phyloP scores from a whole-genome alignment of 2,888 invertebrate species.

The Hemistola chrysoprasaria region DNA sequence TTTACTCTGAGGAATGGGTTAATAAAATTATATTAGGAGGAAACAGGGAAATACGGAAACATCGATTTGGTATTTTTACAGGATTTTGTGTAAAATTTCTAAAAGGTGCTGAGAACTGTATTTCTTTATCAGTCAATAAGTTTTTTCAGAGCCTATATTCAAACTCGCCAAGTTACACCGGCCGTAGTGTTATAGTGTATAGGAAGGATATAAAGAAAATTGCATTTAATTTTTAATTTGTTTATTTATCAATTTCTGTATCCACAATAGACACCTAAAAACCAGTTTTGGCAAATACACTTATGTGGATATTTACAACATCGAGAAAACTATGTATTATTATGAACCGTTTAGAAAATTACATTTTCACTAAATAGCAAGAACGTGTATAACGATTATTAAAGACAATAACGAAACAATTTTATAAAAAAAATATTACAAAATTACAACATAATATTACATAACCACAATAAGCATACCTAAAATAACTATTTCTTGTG shows the following conservation, averaged over 20 bases:
- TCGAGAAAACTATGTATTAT: constrained; percentile 32
- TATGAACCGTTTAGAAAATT: constrained; percentile 40
- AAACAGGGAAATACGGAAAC: no score
- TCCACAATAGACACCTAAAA: constrained; percentile 74
- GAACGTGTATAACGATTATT: constrained; percentile 22
- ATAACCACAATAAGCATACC: constrained; percentile 40
- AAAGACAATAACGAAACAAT: constrained; percentile 4
- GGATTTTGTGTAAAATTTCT: no score
- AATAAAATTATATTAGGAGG: no score
- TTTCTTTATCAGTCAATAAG: no score
- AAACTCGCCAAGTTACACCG: no score
- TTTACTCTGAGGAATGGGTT: no score
- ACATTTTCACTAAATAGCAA: constrained; percentile 37
- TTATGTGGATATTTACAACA: constrained; percentile 58
- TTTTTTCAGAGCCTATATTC: no score
- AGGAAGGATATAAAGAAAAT: constrained; percentile 24
- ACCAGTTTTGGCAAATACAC: constrained; percentile 60
- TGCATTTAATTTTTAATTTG: constrained; percentile 43
- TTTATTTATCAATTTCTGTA: constrained; percentile 82
- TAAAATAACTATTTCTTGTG: constrained; percentile 52
- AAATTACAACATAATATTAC: constrained; percentile 46
- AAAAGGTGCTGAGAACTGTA: no score
- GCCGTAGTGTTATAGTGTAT: no score
- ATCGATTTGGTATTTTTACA: no score
- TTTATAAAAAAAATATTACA: constrained; percentile 43